A percentile compares a stretch with the other conserved stretches of the same genome.
These are phyloP conservation scores for Lycaena phlaeas DNA, from an alignment of 2,888 invertebrate genomes.

Conservation along the genomic window DNA sequence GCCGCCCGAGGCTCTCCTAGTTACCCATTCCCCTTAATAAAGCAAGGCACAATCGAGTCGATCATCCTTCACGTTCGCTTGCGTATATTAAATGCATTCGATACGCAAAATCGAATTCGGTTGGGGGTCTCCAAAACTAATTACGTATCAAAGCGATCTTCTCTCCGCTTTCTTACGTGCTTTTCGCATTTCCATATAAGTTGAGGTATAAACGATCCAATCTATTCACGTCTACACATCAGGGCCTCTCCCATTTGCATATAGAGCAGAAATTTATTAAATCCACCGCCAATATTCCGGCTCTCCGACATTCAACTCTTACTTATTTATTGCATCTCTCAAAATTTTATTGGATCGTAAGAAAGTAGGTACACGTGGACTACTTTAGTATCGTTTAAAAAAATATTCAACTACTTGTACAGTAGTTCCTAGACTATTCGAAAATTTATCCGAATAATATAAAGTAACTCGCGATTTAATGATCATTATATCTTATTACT, in stretches of 20 bases:
- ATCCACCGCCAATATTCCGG: conserved; percentile 71
- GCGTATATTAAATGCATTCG: conserved; percentile 37
- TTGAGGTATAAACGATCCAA: conserved; percentile 73
- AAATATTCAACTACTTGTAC: too few relatives aligned
- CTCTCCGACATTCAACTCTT: conserved; percentile 67
- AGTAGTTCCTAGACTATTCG: too few relatives aligned
- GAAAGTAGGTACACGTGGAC: conserved; percentile 11
- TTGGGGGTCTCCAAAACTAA: conserved; percentile 59
- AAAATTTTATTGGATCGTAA: conserved; percentile 55
- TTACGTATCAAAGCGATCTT: conserved; percentile 69
- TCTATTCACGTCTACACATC: conserved; percentile 74
- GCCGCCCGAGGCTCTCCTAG: neutral
- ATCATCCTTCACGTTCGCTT: conserved; percentile 35
- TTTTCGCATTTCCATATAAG: conserved; percentile 73
- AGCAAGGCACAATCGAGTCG: conserved; percentile 32
- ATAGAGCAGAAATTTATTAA: conserved; percentile 74
- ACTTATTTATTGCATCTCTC: conserved; percentile 50
- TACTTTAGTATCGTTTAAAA: neutral
- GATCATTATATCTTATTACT: too few relatives aligned
- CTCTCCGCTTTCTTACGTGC: conserved; percentile 71
- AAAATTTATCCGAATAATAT: too few relatives aligned
- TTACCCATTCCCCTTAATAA: conserved; percentile 3
- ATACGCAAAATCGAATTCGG: conserved; percentile 50
- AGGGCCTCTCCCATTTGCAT: conserved; percentile 72
- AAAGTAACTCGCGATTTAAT: too few relatives aligned